Conservation (phyloP, 92 coral and sea anemone species). For the Plumapathes pennacea region DNA sequence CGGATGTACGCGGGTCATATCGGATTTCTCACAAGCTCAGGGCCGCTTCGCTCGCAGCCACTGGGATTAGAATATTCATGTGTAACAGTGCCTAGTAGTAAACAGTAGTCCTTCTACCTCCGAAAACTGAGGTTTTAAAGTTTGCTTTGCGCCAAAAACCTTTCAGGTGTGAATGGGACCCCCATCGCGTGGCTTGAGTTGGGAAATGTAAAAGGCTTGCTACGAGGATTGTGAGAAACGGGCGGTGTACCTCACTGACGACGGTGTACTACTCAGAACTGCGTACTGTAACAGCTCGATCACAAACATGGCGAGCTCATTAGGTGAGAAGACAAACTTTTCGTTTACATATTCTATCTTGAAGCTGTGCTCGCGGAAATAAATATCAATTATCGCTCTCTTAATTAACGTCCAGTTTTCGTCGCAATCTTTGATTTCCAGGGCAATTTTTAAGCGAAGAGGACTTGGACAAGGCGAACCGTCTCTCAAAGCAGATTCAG, state of each 20-base stretch:
- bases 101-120: no score
- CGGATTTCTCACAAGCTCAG: no score
- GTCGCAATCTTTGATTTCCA: constrained; percentile 8
- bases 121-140: no score
- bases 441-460: constrained; percentile 97
- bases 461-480: constrained; percentile 90
- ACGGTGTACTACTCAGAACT: not conserved
- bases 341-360: not conserved
- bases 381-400: constrained; percentile 64
- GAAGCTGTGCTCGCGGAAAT: not conserved
- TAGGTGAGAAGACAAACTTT: constrained; percentile 62
- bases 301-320: constrained; percentile 91
- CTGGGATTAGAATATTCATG: no score
- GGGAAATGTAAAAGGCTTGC: no score
- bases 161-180: no score
- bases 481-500: constrained; percentile 78
- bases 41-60: no score
- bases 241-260: not conserved
- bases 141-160: no score
- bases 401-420: constrained; percentile 59
- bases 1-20: no score
- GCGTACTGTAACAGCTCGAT: not conserved
- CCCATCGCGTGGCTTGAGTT: no score
- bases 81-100: no score
- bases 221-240: no score